Evolutionary conservation across 2,888 invertebrate genomes (phyloP).

Genomic region (Malthinus flaveolus): DNA sequence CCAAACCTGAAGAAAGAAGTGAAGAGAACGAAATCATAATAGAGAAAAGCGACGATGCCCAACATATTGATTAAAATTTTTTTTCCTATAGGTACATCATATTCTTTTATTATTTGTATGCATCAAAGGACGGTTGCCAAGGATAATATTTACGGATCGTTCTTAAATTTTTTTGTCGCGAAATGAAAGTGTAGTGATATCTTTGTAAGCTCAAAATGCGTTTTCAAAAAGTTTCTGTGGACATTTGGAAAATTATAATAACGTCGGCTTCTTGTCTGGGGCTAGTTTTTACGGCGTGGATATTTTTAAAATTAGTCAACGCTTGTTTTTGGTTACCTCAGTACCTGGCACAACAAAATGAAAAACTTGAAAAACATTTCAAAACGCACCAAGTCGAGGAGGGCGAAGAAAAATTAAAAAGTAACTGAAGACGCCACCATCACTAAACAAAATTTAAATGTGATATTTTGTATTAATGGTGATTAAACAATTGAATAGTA

Average conservation of each 20-base stretch:
- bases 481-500: too few species aligned
- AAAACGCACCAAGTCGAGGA: neutral
- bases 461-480: too few species aligned
- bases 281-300: constrained; percentile 65
- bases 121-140: constrained; percentile 10
- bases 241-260: constrained; percentile 68
- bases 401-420: neutral
- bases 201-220: constrained; percentile 57
- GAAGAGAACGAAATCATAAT: neutral
- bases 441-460: too few species aligned
- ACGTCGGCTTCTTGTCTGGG: constrained; percentile 65
- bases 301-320: constrained; percentile 67
- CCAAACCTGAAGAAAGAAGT: constrained; percentile 24
- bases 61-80: neutral
- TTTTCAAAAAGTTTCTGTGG: constrained; percentile 68
- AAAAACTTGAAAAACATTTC: constrained; percentile 39
- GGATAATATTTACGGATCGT: neutral
- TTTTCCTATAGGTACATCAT: constrained; percentile 6
- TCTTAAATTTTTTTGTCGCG: neutral
- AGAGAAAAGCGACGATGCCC: neutral
- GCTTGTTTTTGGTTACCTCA: constrained; percentile 68
- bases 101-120: constrained; percentile 11
- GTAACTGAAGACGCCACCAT: too few species aligned
- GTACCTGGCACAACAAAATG: constrained; percentile 61
- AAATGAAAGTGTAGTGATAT: neutral